Base-by-base conservation (phyloP, 1,140 invertebrate species). In the Limonius californicus region DNA sequence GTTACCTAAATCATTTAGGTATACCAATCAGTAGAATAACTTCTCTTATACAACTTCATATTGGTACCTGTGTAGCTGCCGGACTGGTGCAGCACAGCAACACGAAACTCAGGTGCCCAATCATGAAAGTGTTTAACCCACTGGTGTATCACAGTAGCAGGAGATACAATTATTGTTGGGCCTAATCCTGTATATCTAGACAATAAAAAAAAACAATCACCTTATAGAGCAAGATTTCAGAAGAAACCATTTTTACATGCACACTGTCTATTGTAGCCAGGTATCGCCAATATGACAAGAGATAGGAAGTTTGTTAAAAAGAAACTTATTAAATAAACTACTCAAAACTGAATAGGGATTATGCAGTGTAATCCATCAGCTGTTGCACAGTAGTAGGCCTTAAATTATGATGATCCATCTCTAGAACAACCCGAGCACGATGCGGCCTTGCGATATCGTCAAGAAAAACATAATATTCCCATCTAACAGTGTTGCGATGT, bases 101-200 rank as follows among this genome's bases (percentile, higher is more conserved):
- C 87, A 67, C 94, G 78, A 64, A 95, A 84, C 45, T 84, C 82
- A 23, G 96, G 95, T 80, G 87, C 94, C 96, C 96, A 99, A 39
- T 84, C 87, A 72, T 97, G 93, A 75, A 97, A 95, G 81, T 98
- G 94, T 69, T 85, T 82, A 0, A 98, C 90, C 96, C 96, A 99
- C 73, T 99, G 96, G 77, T 96, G 90, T 79, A 98, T 89, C 11
- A 98, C 86, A 23, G 96, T 98, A 11, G 93, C 89, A 30, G 95
- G 95, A 74, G 91, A 92, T 16, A 98, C 84, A 65, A 98, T 88
- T 27, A 98, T 81, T 20, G 85, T 84, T 1, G 95, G 92, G 0
- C 95, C 95, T 7, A 97, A 81, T 54, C 91, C 91, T 59, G 58
- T 69, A 62, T 67, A 73, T 12, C 71, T 74, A 18, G 27, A 4